Conservation (phyloP, 2,797 vertebrate genomes). For the Crenichthys baileyi region DNA sequence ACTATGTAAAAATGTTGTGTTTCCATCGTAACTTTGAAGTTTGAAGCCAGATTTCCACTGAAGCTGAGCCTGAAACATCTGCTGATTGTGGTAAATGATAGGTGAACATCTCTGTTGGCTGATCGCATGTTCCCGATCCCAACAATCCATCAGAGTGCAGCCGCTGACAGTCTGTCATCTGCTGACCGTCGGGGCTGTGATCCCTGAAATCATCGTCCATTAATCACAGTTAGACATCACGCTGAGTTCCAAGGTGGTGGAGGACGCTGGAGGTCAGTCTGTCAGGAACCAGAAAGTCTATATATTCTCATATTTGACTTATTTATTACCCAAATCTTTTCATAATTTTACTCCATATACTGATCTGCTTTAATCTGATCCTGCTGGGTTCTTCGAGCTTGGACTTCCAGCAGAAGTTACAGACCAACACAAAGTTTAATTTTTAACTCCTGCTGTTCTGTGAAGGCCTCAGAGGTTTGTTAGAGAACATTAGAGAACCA, state of each 20-base stretch:
- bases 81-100: background rate
- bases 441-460: too few species aligned
- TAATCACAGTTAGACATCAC: slow-evolving; percentile 52
- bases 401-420: too few species aligned
- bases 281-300: too few species aligned
- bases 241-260: slow-evolving; percentile 4
- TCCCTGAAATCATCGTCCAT: slow-evolving; percentile 55
- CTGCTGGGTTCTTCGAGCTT: too few species aligned
- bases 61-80: background rate
- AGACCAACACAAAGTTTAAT: too few species aligned
- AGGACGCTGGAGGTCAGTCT: too few species aligned
- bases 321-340: background rate
- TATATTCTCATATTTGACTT: background rate
- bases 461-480: too few species aligned
- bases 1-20: too few species aligned
- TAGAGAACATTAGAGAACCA: too few species aligned
- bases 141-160: background rate
- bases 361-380: too few species aligned
- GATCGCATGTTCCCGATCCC: slow-evolving; percentile 26
- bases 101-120: slow-evolving; percentile 19
- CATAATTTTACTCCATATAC: background rate
- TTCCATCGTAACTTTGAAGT: background rate
- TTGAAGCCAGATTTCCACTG: background rate
- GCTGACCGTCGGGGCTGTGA: slow-evolving; percentile 27
- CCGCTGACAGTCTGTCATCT: background rate